Evolutionary conservation across 2,113 vertebrate genomes (phyloP).

Genomic region (Pelecanoides urinatrix): DNA sequence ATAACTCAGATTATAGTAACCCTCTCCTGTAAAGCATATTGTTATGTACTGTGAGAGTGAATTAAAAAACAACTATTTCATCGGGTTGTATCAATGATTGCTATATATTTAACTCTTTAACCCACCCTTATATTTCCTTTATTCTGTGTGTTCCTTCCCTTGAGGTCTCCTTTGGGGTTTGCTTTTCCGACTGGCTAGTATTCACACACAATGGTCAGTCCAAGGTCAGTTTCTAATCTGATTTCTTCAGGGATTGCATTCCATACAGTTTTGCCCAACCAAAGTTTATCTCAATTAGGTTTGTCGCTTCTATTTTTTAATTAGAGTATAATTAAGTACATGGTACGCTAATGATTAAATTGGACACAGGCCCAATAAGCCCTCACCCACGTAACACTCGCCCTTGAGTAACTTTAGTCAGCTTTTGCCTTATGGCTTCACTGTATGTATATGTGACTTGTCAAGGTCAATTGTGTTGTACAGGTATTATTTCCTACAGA

Average conservation of each 20-base stretch:
- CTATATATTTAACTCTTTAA: neutral
- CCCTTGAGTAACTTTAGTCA: neutral
- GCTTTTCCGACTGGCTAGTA: neutral
- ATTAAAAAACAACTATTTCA: neutral
- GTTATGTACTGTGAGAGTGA: neutral
- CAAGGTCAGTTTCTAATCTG: neutral
- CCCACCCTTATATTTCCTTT: neutral
- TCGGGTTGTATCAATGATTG: neutral
- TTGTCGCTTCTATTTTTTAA: neutral
- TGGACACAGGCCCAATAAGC: neutral
- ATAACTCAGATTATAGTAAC: neutral
- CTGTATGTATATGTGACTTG: no score
- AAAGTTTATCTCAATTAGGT: neutral
- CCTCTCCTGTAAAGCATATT: neutral
- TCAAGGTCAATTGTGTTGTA: neutral
- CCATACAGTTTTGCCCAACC: neutral
- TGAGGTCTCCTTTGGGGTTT: neutral
- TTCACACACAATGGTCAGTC: neutral
- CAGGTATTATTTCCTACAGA: neutral
- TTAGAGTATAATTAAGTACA: neutral
- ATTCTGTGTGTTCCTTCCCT: neutral
- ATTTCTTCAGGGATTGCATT: neutral
- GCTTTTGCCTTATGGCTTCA: neutral
- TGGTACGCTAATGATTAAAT: neutral
- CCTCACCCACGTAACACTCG: neutral